Conservation (phyloP, 2,797 vertebrate genomes). For the Percopsis omiscomaycus region DNA sequence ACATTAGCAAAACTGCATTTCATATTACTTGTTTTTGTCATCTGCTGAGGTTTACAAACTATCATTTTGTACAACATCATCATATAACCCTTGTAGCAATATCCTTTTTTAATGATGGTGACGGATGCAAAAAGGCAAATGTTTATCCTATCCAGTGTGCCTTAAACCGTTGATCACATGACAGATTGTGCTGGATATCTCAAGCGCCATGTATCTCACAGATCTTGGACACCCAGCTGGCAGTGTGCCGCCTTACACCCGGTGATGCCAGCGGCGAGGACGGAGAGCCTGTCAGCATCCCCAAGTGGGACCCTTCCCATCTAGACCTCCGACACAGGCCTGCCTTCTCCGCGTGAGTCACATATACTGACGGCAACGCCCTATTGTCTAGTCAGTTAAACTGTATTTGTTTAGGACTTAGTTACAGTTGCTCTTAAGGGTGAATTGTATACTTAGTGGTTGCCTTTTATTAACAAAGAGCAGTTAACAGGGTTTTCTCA, state of each 20-base stretch:
- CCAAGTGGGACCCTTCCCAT: constrained; percentile 71
- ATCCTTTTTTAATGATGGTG: no score
- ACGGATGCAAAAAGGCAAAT: no score
- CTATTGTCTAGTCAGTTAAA: background rate
- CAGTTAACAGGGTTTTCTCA: background rate
- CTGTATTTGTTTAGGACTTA: no score
- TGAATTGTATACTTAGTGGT: background rate
- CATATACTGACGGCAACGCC: background rate
- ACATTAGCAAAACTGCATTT: no score
- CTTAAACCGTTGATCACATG: no score
- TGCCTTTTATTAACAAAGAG: background rate
- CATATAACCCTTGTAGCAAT: no score
- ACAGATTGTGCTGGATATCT: no score
- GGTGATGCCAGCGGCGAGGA: constrained; percentile 26
- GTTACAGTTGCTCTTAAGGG: no score
- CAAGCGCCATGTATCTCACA: constrained; percentile 30
- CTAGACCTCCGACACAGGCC: constrained; percentile 73
- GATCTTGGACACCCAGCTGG: constrained; percentile 77
- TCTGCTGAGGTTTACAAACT: no score
- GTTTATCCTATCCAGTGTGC: no score
- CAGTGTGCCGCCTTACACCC: constrained; percentile 48
- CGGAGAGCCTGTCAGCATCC: constrained; percentile 32
- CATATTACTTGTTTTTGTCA: no score
- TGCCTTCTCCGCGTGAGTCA: constrained; percentile 64
- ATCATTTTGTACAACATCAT: no score